Evolutionary conservation across 2,888 invertebrate genomes (phyloP).

Genomic region (Torymus tubicola): DNA sequence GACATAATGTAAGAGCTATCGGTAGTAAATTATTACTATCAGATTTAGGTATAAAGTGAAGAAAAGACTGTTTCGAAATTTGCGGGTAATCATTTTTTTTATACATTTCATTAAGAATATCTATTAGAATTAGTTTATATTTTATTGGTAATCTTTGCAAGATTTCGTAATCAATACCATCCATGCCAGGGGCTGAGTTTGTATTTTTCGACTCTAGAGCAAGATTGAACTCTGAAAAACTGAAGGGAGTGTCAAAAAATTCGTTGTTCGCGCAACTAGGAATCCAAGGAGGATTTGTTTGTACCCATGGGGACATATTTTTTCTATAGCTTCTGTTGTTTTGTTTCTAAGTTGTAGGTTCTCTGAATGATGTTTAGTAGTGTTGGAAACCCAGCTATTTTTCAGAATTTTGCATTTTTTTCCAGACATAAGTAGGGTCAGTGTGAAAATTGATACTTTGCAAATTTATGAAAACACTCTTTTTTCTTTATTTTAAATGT

Average conservation of each 20-base stretch:
- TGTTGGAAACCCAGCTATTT: constrained; percentile 11
- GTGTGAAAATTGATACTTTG: constrained; percentile 23
- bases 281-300: not conserved
- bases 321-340: constrained; percentile 2
- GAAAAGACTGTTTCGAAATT: not conserved
- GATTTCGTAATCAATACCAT: too few relatives aligned
- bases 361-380: too few relatives aligned
- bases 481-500: constrained; percentile 34
- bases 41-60: not conserved
- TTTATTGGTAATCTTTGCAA: too few relatives aligned
- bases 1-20: constrained; percentile 48
- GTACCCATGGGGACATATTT: constrained; percentile 33
- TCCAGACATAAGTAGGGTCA: constrained; percentile 28
- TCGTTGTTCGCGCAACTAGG: too few relatives aligned
- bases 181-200: too few relatives aligned
- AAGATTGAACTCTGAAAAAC: too few relatives aligned
- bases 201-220: too few relatives aligned
- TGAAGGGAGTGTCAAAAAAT: too few relatives aligned
- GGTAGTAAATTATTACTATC: not conserved
- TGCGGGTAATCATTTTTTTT: not conserved
- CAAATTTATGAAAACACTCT: constrained; percentile 21
- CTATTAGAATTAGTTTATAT: too few relatives aligned
- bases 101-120: not conserved
- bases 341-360: not conserved
- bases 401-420: constrained; percentile 21